A percentile compares a stretch with the other conserved stretches of the same genome.
Evolutionary conservation across 2,113 vertebrate genomes (phyloP).

Genomic region (Pseudopodoces humilis): DNA sequence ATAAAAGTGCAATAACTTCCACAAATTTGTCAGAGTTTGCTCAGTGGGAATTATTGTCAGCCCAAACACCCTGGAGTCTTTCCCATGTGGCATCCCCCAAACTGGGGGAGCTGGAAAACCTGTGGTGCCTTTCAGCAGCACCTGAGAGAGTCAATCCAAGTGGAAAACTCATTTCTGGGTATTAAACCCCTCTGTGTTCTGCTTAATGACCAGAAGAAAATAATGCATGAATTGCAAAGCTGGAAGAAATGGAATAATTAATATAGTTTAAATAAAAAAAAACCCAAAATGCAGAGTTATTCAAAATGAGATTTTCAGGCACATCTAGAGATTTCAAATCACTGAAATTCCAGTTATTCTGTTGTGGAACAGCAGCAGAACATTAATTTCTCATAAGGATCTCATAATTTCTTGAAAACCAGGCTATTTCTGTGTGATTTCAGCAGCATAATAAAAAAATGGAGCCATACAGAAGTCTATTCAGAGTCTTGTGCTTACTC

Average conservation of each 20-base stretch:
- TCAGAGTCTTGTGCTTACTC: background rate
- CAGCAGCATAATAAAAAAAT: background rate
- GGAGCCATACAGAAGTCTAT: background rate
- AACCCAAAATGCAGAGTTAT: rapidly evolving
- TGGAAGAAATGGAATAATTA: background rate
- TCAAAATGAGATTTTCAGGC: background rate
- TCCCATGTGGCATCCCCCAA: background rate
- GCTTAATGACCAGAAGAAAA: background rate
- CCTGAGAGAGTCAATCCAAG: background rate
- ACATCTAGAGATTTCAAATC: background rate
- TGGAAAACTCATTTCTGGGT: background rate
- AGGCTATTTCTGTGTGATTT: background rate
- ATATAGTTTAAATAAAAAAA: background rate
- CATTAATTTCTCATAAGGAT: background rate
- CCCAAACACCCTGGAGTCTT: background rate
- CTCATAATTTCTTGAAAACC: background rate
- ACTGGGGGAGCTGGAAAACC: background rate
- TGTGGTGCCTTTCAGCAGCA: background rate
- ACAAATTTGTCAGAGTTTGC: background rate
- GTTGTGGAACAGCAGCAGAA: background rate
- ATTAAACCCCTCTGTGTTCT: background rate
- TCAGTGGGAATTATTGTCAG: background rate
- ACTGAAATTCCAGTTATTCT: background rate
- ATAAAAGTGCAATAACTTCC: background rate
- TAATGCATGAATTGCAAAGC: background rate